Conservation (phyloP, 64 coral and sea anemone species). For the Porites australiensis region DNA sequence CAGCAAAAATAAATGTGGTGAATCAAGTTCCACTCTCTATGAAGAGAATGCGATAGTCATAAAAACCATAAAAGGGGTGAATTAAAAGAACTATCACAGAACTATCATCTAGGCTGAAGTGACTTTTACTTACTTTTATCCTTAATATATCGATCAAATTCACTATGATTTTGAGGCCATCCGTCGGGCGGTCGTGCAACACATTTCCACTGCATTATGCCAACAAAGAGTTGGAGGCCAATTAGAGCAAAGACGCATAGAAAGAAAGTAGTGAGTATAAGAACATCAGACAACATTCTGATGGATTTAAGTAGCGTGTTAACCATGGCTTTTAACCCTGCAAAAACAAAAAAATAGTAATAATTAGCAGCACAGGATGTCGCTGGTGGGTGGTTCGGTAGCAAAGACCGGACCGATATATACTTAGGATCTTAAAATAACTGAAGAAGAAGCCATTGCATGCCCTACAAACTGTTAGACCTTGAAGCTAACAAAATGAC, state of each 20-base stretch:
- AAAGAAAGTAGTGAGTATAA: slow-evolving; percentile 94
- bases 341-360: slow-evolving; percentile 20
- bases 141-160: background rate
- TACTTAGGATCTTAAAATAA: too few relatives aligned
- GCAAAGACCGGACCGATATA: too few relatives aligned
- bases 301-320: slow-evolving; percentile 96
- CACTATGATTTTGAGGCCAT: background rate
- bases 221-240: slow-evolving; percentile 89
- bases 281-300: slow-evolving; percentile 95
- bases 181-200: slow-evolving; percentile 26
- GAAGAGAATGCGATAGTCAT: too few relatives aligned
- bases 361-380: too few relatives aligned
- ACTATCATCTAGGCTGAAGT: background rate
- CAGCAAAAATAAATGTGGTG: too few relatives aligned
- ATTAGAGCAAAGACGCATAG: slow-evolving; percentile 95
- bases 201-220: slow-evolving; percentile 86
- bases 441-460: too few relatives aligned
- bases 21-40: too few relatives aligned
- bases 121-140: slow-evolving; percentile 36
- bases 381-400: too few relatives aligned
- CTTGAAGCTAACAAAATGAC: too few relatives aligned
- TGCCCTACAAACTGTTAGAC: too few relatives aligned
- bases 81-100: too few relatives aligned
- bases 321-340: slow-evolving; percentile 98
- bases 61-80: too few relatives aligned